phyloP scores from a whole-genome alignment of 2,113 vertebrate species.

The Agapornis roseicollis region DNA sequence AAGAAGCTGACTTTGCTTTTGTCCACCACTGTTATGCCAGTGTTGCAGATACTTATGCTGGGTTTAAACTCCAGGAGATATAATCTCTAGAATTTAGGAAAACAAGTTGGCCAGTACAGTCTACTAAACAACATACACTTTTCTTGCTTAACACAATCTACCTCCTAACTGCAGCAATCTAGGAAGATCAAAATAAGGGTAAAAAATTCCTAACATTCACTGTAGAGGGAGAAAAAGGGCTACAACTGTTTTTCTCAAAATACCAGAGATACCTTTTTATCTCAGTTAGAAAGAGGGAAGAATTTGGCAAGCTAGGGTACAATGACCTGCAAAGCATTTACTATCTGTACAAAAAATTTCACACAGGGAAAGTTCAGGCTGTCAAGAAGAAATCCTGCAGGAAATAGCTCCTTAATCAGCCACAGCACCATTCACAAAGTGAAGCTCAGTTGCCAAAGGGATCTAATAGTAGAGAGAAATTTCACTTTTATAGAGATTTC shows the following conservation, averaged over 20 bases:
- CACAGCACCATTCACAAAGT: background rate
- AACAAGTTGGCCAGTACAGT: background rate
- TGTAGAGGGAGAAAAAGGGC: background rate
- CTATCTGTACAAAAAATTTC: background rate
- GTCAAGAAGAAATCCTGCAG: conserved; percentile 26
- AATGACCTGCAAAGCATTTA: background rate
- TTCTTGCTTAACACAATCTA: background rate
- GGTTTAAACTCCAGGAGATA: background rate
- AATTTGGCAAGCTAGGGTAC: background rate
- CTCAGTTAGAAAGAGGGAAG: background rate
- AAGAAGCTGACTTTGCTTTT: background rate
- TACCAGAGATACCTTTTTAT: background rate
- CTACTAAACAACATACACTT: background rate
- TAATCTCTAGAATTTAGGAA: background rate
- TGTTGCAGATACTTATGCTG: background rate
- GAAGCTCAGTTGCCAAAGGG: background rate
- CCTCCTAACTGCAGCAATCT: background rate
- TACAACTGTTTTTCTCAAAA: background rate
- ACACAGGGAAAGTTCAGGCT: background rate
- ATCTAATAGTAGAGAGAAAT: background rate
- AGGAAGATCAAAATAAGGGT: background rate
- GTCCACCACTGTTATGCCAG: background rate
- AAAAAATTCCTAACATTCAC: background rate
- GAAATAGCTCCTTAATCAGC: conserved; percentile 27
- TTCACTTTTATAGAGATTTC: background rate